Base-by-base conservation (phyloP, 2,888 invertebrate species). In the Melolontha melolontha region DNA sequence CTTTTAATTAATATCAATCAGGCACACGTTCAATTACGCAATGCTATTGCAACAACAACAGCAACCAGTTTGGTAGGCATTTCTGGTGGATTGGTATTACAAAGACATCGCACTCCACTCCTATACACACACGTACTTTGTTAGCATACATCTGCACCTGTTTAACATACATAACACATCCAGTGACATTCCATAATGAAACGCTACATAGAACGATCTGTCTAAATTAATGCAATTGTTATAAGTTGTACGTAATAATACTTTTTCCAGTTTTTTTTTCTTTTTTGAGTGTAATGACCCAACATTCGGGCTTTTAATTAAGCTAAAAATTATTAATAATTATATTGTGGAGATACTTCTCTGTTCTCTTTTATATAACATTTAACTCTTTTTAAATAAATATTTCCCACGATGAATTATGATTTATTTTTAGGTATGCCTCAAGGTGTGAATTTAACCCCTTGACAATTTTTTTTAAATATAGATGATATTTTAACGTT, bases 61-160 rank as follows among this genome's bases (percentile, higher is more conserved):
- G 4, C 22, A 22, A 59, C 51, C 62, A 52, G 65, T 57, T 57
- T 62, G 41, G 39, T 52, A 62, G 22, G 59, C 40, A 44, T 59
- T 52, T 12, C 22, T 50, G 40, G 39, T 55, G 49, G 29, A 57
- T 40, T 52, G 55, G 41, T 57, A 68, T 49, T 64, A 57, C 29
- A 54, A 55, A 50, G 47, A 44, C 42, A 64, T 49, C 66, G 57
- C 55, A 49, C 42, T 57, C 57, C 66, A 57, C 66, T 64, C 70
- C 70, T 57, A 64, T 70, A 27, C 22, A 12, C 27, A 11, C 17
- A 57, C 34, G 8, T 42, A 57, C 44, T 8, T 44, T 42, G 14
- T 29, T 12, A 42, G 42, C 44, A 44, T 44, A 41, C 14, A 52
- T 54, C 40, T 62, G 64, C 70, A 71, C 68, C 72, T 72, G 66